Percentiles rank a stretch among this genome's conserved stretches.
These are phyloP conservation scores for Terebella lapidaria DNA, from an alignment of 2,888 invertebrate species.

Conservation along the genomic window DNA sequence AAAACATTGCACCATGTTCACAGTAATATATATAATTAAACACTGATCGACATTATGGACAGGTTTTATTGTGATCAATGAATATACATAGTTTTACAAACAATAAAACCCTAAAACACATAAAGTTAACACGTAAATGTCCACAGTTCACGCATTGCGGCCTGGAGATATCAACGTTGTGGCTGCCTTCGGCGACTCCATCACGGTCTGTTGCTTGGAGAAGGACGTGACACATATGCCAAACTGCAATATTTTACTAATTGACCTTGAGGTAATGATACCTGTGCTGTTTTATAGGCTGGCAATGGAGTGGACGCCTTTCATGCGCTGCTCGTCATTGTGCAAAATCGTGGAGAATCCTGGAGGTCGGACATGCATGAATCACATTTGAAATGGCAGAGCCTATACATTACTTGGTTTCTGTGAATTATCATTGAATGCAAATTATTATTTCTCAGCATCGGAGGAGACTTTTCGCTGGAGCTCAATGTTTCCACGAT, in stretches of 20 bases:
- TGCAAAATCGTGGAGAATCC: conserved; percentile 17
- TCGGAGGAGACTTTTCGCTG: conserved; percentile 8
- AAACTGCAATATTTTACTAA: no score
- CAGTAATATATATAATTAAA: no score
- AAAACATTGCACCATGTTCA: no score
- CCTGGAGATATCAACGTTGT: conserved; percentile 19
- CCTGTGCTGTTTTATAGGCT: conserved; percentile 4
- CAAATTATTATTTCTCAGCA: conserved; percentile 1
- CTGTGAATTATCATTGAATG: no score
- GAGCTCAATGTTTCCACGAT: conserved; percentile 5
- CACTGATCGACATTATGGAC: no score
- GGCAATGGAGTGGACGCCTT: conserved; percentile 16
- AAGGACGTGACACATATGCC: not conserved
- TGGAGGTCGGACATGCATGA: conserved; percentile 9
- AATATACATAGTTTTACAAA: no score
- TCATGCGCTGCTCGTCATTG: conserved; percentile 2
- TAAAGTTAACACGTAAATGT: no score
- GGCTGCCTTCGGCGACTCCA: conserved; percentile 18
- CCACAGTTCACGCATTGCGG: conserved; percentile 16
- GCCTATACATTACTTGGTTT: not conserved
- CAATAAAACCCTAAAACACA: no score
- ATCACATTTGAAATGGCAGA: not conserved
- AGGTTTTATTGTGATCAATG: no score
- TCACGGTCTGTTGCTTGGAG: conserved; percentile 13
- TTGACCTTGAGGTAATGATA: no score